Evolutionary conservation across 2,888 invertebrate species (phyloP), one percentile per base, ranked within the genome.

Genomic region (Epinotia ramella): DNA sequence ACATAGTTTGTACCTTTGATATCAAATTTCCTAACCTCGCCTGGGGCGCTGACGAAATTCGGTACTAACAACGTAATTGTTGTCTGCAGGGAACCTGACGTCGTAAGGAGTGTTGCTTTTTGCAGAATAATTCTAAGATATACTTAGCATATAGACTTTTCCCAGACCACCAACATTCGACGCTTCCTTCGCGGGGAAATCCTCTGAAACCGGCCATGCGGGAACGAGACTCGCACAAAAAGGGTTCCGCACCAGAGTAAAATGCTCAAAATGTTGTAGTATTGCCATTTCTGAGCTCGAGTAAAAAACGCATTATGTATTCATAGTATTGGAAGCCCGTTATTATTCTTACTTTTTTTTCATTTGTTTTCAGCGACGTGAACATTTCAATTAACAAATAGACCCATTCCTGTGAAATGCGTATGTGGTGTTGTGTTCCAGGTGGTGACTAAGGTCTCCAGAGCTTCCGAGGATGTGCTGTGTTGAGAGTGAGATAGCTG

Each of bases 11-110:
- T 63, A 69, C 63, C 68, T 68, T 73, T 68, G 44, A 40, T 62
- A 73, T 67, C 62, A 67, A 67, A 67, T 60, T 59, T 24, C 57
- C 57, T 69, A 56, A 73, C 49, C 33, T 67, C 62, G 69, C 66
- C 49, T 40, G 24, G 12, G 62, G 67, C 60, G n/a, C 46, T 24
- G 16, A 24, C 20, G 57, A 24, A 68, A 68, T 44, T 49, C 28
- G 28, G 53, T 18, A 65, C 53, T 66, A 59, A 60, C 60, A 44
- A 69, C 12, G 60, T 60, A 60, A 69, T 46, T 60, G 12, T 46
- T 40, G 16, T 59, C 20, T 24, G 69, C 28, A 3, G 46, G 69
- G 53, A 28, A n/a, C 44, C 40, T 40, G 57, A 57, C 28, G 49
- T 65, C 49, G 12, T 16, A n/a, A 11, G 66, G 9, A 28, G 53